Conservation (phyloP, 2,797 vertebrate genomes). For the Acridotheres tristis region DNA sequence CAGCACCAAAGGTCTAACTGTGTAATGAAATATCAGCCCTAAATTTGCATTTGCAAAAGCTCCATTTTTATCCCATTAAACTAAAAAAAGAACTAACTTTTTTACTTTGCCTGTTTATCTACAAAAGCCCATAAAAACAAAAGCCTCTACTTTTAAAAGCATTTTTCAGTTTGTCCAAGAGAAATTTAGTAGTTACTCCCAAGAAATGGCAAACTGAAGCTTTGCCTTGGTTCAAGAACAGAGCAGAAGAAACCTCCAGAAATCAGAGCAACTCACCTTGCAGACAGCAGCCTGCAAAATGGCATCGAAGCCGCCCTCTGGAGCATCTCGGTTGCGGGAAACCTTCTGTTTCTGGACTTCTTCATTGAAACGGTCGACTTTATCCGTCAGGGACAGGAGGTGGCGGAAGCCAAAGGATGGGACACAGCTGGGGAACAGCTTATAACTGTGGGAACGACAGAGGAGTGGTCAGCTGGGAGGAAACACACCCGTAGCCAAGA, state of each 20-base stretch:
- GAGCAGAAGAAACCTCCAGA: background rate
- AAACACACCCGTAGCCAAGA: background rate
- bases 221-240: background rate
- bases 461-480: background rate
- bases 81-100: background rate
- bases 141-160: background rate
- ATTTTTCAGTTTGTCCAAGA: background rate
- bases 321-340: slow-evolving; percentile 94
- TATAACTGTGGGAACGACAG: slow-evolving; percentile 82
- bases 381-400: slow-evolving; percentile 91
- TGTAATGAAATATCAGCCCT: background rate
- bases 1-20: background rate
- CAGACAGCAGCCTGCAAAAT: slow-evolving; percentile 95
- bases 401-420: slow-evolving; percentile 96
- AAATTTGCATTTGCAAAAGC: background rate
- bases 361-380: slow-evolving; percentile 93
- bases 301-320: slow-evolving; percentile 94
- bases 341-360: slow-evolving; percentile 97
- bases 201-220: background rate
- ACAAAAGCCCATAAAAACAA: background rate
- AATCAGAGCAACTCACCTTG: slow-evolving; percentile 80
- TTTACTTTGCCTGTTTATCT: background rate
- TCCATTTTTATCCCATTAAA: background rate
- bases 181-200: background rate
- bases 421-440: slow-evolving; percentile 90